Evolutionary conservation across 2,113 vertebrate genomes (phyloP).

Genomic region (Montifringilla adamsi): DNA sequence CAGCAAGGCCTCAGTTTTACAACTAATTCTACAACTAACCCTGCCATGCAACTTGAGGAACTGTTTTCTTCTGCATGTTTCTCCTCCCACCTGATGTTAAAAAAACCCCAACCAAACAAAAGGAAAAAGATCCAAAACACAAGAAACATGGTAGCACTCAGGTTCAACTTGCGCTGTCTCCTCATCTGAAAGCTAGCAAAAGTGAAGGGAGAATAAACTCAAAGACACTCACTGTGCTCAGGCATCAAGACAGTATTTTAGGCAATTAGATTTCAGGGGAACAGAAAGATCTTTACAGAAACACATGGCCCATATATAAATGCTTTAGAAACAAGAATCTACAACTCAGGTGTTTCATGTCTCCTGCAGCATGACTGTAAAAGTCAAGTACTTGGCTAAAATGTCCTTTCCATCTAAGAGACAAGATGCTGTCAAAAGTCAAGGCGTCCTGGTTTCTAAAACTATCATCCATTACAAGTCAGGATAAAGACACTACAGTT

Average conservation of each 20-base stretch:
- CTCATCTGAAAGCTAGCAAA: neutral
- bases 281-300: neutral
- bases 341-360: neutral
- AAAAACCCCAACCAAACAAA: neutral
- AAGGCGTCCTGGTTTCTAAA: neutral
- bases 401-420: neutral
- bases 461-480: neutral
- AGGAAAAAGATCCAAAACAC: neutral
- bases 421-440: neutral
- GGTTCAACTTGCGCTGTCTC: neutral
- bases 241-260: neutral
- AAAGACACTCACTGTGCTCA: neutral
- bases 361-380: neutral
- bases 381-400: neutral
- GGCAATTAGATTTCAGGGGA: neutral
- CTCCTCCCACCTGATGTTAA: neutral
- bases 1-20: neutral
- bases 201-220: neutral
- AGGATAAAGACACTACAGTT: neutral
- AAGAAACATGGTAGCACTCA: neutral
- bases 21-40: neutral
- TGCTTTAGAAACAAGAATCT: neutral
- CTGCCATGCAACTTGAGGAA: neutral
- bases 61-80: neutral
- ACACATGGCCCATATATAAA: neutral